A percentile compares a stretch with the other conserved stretches of the same genome.
phyloP scores from a whole-genome alignment of 2,113 vertebrate genomes.

The Carettochelys insculpta region DNA sequence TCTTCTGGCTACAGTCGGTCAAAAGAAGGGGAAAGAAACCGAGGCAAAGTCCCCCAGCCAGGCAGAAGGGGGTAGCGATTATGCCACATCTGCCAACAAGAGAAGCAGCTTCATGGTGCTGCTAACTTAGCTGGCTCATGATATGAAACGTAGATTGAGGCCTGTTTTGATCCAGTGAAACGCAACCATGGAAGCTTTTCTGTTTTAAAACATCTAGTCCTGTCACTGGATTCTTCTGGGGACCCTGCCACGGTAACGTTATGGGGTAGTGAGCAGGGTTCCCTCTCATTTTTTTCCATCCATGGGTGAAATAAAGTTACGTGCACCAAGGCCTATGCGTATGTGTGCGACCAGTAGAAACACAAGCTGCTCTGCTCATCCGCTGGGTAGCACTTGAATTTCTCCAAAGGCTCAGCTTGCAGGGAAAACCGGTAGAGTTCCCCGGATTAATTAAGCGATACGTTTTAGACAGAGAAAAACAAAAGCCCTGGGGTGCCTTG shows the following conservation, averaged over 20 bases:
- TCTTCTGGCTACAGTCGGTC: neutral
- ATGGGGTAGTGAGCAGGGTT: neutral
- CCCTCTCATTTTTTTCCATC: too few species aligned
- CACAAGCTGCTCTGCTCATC: too few species aligned
- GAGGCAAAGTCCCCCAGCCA: neutral
- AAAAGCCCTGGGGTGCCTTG: too few species aligned
- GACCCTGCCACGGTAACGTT: neutral
- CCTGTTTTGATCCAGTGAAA: fast-evolving
- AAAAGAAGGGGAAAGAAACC: neutral
- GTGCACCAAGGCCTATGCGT: too few species aligned
- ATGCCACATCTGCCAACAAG: neutral
- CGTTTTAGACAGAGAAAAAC: too few species aligned
- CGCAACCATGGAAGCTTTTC: neutral
- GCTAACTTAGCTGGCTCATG: neutral
- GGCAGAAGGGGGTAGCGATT: neutral
- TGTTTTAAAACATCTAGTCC: neutral
- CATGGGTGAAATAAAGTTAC: too few species aligned
- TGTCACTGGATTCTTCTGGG: neutral
- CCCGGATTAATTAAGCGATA: neutral
- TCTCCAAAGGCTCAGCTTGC: too few species aligned
- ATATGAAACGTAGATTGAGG: neutral
- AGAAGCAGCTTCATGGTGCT: neutral
- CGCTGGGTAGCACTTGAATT: too few species aligned
- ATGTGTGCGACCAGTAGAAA: too few species aligned
- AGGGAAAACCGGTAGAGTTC: too few species aligned